phyloP scores from a whole-genome alignment of 2,113 vertebrate genomes.

The Hemicordylus capensis region DNA sequence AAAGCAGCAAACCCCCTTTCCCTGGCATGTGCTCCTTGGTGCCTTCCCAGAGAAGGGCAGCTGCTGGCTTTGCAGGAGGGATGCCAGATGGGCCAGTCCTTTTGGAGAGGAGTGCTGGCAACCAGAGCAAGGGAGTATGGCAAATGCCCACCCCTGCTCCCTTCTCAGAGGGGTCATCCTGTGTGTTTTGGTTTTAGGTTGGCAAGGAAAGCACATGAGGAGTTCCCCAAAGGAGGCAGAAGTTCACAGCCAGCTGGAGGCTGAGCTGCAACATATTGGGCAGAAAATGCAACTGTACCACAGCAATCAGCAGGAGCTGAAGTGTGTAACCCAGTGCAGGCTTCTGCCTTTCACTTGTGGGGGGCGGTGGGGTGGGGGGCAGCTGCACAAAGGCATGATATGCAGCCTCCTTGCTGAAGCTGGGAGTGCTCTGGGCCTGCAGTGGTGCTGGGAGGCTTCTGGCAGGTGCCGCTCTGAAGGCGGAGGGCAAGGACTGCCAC shows the following conservation, averaged over 20 bases:
- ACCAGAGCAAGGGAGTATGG: not conserved
- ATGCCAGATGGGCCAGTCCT: not conserved
- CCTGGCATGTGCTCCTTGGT: not conserved
- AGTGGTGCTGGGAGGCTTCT: too few relatives aligned
- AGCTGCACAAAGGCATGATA: too few relatives aligned
- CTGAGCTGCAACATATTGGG: conserved; percentile 83
- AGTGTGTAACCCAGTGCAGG: conserved; percentile 66
- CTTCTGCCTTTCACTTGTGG: not conserved
- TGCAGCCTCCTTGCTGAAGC: too few relatives aligned
- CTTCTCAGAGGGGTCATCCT: not conserved
- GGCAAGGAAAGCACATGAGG: not conserved
- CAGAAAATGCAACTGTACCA: conserved; percentile 84
- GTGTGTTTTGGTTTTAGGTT: conserved; percentile 26
- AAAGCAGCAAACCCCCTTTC: not conserved
- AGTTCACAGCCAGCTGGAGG: conserved; percentile 69
- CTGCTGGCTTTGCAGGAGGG: not conserved
- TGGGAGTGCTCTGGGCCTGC: too few relatives aligned
- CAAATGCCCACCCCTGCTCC: too few relatives aligned
- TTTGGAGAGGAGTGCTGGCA: not conserved
- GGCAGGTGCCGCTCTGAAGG: too few relatives aligned
- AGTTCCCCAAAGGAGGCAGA: conserved; percentile 1
- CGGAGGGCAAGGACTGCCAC: too few relatives aligned
- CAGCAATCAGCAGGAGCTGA: conserved; percentile 82
- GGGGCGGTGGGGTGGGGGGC: too few relatives aligned
- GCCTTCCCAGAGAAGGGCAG: not conserved